Conservation (phyloP, 2,113 vertebrate genomes). For the Macquaria australasica region DNA sequence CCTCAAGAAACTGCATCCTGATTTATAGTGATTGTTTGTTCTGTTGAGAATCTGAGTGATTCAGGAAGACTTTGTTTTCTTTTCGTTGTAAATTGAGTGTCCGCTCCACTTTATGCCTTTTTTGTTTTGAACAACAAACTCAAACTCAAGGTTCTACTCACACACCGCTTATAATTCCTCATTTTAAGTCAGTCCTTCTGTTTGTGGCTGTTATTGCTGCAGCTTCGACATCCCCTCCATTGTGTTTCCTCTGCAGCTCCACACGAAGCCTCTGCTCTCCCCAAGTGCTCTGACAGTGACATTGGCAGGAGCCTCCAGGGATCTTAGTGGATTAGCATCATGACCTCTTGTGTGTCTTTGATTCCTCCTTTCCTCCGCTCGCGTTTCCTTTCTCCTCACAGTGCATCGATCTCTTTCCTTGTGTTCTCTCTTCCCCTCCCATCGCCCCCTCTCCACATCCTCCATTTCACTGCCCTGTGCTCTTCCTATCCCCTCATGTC, state of each 20-base stretch:
- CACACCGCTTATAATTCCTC: neutral
- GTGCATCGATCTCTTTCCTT: conserved; percentile 48
- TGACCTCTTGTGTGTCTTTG: conserved; percentile 62
- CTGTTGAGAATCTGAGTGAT: conserved; percentile 10
- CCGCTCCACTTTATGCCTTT: neutral
- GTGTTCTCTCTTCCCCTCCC: neutral
- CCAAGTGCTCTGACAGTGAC: conserved; percentile 35
- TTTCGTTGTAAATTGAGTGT: conserved; percentile 21
- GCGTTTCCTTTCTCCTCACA: conserved; percentile 48
- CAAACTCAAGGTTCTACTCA: conserved; percentile 9
- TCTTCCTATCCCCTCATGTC: conserved; percentile 24
- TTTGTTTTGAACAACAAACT: conserved; percentile 7
- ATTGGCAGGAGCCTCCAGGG: conserved; percentile 48
- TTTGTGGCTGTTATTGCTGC: neutral
- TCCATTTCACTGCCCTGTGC: neutral
- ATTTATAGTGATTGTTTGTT: conserved; percentile 41
- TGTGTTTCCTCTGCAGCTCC: conserved; percentile 1
- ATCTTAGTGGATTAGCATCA: conserved; percentile 61
- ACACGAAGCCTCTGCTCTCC: conserved; percentile 7
- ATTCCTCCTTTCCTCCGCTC: conserved; percentile 56
- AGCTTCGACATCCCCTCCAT: neutral
- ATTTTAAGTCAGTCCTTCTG: neutral
- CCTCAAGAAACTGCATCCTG: conserved; percentile 13
- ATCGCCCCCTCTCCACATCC: conserved; percentile 4
- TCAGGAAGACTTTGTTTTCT: neutral